These are phyloP conservation scores for Ceratina australensis DNA, from an alignment of 1,140 invertebrate genomes.

Conservation along the genomic window DNA sequence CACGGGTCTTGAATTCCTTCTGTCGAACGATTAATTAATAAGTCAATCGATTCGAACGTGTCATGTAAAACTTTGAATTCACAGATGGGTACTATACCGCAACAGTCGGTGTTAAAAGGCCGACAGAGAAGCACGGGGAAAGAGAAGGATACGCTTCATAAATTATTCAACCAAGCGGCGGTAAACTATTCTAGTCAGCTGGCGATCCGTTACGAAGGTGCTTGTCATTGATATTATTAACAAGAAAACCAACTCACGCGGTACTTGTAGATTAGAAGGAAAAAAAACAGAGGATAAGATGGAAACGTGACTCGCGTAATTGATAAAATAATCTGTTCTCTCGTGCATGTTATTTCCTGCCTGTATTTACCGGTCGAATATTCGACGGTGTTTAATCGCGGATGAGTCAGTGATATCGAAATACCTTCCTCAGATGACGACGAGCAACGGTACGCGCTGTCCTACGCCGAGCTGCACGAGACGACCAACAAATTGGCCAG, in stretches of 20 bases:
- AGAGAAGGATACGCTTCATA: constrained; percentile 77
- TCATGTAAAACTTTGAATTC: not conserved
- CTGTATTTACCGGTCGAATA: no score
- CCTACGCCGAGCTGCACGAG: constrained; percentile 82
- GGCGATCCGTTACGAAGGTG: constrained; percentile 81
- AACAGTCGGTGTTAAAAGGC: constrained; percentile 83
- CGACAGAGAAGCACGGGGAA: constrained; percentile 70
- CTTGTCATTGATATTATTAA: constrained; percentile 8
- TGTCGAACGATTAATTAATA: no score
- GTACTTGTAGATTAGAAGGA: no score
- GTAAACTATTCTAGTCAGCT: constrained; percentile 73
- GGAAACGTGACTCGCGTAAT: no score
- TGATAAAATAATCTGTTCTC: no score
- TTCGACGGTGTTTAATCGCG: no score
- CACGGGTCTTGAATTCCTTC: no score
- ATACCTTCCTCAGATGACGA: constrained; percentile 73
- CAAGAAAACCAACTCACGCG: not conserved
- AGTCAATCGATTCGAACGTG: no score
- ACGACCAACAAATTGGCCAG: constrained; percentile 82
- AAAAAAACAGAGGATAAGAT: not conserved
- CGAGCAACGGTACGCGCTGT: constrained; percentile 72
- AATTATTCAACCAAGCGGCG: constrained; percentile 78
- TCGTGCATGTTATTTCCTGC: no score
- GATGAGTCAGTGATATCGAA: not conserved
- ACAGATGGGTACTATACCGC: constrained; percentile 84